Evolutionary conservation across 2,888 invertebrate genomes (phyloP).

Genomic region (Ectropis crepuscularia): DNA sequence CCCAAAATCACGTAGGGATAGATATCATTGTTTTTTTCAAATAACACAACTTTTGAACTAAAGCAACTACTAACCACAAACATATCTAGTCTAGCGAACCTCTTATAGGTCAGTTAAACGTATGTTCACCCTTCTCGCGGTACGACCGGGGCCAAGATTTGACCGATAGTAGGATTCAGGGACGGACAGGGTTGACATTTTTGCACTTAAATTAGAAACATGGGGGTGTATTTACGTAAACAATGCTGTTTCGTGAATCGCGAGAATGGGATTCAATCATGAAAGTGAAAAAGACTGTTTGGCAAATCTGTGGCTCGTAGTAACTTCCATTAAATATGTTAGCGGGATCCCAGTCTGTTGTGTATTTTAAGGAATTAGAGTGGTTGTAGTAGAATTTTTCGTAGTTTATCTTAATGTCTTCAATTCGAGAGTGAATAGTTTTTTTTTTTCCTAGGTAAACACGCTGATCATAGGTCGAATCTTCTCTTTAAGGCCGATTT

Average conservation of each 20-base stretch:
- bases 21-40: too few species aligned
- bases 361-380: background rate
- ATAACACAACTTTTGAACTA: background rate
- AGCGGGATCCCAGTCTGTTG: slow-evolving; percentile 2
- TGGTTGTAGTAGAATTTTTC: background rate
- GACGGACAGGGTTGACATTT: slow-evolving; percentile 42
- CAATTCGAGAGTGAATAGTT: background rate
- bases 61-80: slow-evolving; percentile 11
- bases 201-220: slow-evolving; percentile 56
- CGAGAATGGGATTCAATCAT: slow-evolving; percentile 40
- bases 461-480: too few species aligned
- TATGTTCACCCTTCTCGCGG: slow-evolving; percentile 65
- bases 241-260: slow-evolving; percentile 38
- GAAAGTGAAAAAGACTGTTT: slow-evolving; percentile 38
- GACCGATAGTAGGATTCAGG: slow-evolving; percentile 64
- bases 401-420: background rate
- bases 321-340: slow-evolving; percentile 18
- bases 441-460: too few species aligned
- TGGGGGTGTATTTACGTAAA: slow-evolving; percentile 45
- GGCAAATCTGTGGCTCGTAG: slow-evolving; percentile 26
- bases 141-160: slow-evolving; percentile 69
- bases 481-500: too few species aligned
- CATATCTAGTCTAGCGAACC: slow-evolving; percentile 28
- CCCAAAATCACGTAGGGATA: too few species aligned
- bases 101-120: slow-evolving; percentile 73